Base-by-base conservation (phyloP, 2,888 invertebrate genomes). In the Arctia plantaginis region DNA sequence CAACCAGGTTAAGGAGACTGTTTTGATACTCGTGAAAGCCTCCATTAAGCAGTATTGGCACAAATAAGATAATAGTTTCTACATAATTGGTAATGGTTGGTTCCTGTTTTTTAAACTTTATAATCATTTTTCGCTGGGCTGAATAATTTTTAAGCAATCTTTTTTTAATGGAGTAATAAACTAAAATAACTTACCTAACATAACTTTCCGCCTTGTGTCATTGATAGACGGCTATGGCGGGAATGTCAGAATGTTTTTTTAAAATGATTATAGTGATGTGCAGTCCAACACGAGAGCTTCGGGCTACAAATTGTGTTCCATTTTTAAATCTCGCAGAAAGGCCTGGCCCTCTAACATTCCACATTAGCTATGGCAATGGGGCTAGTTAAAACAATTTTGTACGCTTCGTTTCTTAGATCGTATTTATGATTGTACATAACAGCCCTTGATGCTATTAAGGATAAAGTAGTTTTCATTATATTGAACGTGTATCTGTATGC, bases 341-440 rank as follows among this genome's bases (percentile, higher is more conserved):
- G 44, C 73, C 55, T 66, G 69, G 27, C 65, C 69, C 72, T 68
- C 66, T 65, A 10, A 66, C 72, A 83, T 83, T 81, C 78, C 81
- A 30, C 62, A 83, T 83, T 83, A 66, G 81, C 67, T 55, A 44
- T 77, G 81, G 71, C 18, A 47, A 67, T 74, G 65, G 67, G 70
- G 55, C 80, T 81, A 74, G 73, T 78, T 73, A 70, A 76, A 73
- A 74, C 65, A 68, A 83, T 84, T 81, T 51, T 71, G 15, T 69
- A 77, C 77, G 77, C 66, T 69, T 77, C 71, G 74, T 30, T 73
- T 30, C 39, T 41, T 59, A 72, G 83, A 82, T 82, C 65, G 35
- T 68, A 73, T 66, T 67, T 66, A 66, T 55, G 73, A 73, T 69
- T 55, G 35, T 62, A 44, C 62, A 27, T 62, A 30, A 62, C 30